Base-by-base conservation (phyloP, 2,797 vertebrate species). In the Lacerta bilineata region DNA sequence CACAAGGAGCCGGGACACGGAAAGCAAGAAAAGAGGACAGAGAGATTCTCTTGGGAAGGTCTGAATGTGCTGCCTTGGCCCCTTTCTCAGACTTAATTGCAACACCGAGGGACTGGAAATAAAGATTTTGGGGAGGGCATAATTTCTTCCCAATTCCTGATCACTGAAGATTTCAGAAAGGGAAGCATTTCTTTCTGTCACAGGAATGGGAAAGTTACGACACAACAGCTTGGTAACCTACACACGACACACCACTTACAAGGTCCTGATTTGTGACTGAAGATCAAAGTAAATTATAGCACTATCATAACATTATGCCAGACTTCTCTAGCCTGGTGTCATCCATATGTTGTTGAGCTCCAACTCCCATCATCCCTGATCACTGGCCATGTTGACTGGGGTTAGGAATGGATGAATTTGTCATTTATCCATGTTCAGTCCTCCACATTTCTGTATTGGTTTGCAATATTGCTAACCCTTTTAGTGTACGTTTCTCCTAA, bases 21-120 rank as follows among this genome's bases (percentile, higher is more conserved):
- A 84, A 90, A 91, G 88, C 64, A 91, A 92, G 91, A 94, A 88
- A 80, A 87, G 43, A 90, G 78, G 87, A 92, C 20, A 90, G 90
- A 91, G 85, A 43, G 82, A 29, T 83, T 88, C 61, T 78, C 93
- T 89, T 9, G 6, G 25, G 2, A 55, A 59, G 78, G 82, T 72
- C 89, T 89, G 82, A 94, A 93, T 93, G 43, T 59, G 81, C 80
- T 68, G 59, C n/a, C 75, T n/a, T 36, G 83, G 41, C 33, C 83
- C 93, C 89, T 89, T 69, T 89, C 50, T 86, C 66, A 81, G 80
- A 41, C 15, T 93, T 91, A 76, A 91, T 74, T 90, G 90, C 80
- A 55, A 71, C n/a, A 90, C n/a, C 69, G 78, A 39, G 80, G 87
- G 80, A 83, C 59, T 64, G 84, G 61, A 23, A 90, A 88, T 89